Evolutionary conservation across 2,797 vertebrate species (phyloP).

Genomic region (Tadarida brasiliensis): DNA sequence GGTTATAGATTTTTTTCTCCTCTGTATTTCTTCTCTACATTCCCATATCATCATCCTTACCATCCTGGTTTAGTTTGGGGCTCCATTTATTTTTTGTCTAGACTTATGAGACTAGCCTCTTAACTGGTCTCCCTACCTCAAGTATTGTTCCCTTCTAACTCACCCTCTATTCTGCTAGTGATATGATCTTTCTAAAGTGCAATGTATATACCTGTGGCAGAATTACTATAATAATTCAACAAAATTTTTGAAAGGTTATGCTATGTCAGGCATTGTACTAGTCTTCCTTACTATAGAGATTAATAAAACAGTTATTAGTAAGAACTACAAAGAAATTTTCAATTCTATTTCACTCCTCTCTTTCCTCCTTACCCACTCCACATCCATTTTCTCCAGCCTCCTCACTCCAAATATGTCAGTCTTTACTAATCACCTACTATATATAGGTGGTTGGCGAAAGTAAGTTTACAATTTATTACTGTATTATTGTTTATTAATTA

Average conservation of each 20-base stretch:
- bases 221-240: slow-evolving; percentile 10
- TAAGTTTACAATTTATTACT: not conserved
- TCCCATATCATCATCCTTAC: not conserved
- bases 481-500: not conserved
- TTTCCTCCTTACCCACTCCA: not conserved
- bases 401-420: not conserved
- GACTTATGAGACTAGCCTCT: not conserved
- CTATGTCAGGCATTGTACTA: not conserved
- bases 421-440: not conserved
- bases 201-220: not conserved
- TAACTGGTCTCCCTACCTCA: not conserved
- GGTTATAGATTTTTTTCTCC: not conserved
- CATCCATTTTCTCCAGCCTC: not conserved
- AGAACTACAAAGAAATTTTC: not conserved
- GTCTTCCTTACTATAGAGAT: not conserved
- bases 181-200: not conserved
- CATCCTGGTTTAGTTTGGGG: not conserved
- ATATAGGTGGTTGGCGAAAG: not conserved
- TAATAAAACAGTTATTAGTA: not conserved
- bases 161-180: not conserved
- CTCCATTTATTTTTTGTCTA: not conserved
- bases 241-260: not conserved
- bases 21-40: not conserved
- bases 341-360: not conserved
- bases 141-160: not conserved